Conservation (phyloP, 2,113 vertebrate genomes). For the Sinocyclocheilus rhinocerous region DNA sequence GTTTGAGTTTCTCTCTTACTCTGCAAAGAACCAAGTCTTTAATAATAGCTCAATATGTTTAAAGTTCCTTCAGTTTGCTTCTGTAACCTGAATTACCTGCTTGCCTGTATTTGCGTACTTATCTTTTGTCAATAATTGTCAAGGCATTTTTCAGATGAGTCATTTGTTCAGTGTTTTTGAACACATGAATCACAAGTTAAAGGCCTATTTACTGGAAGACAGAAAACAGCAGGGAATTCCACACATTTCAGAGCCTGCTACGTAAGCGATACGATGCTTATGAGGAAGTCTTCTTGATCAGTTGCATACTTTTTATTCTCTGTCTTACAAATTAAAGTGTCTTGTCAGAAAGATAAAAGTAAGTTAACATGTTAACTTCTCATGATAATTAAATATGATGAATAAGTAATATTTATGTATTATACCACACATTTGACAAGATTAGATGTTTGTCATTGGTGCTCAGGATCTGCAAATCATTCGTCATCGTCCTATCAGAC, state of each 20-base stretch:
- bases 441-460: too few species aligned
- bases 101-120: neutral
- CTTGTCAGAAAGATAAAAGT: neutral
- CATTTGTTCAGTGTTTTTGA: neutral
- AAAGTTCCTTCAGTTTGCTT: neutral
- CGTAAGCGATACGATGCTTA: too few species aligned
- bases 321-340: neutral
- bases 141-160: neutral
- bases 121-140: conserved; percentile 10
- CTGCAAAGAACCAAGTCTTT: neutral
- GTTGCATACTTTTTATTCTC: neutral
- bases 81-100: conserved; percentile 33
- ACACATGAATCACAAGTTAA: neutral
- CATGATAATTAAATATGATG: too few species aligned
- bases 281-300: neutral
- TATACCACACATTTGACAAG: too few species aligned
- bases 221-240: neutral
- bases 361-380: neutral
- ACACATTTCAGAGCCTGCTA: neutral
- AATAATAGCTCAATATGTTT: neutral
- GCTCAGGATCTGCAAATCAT: too few species aligned
- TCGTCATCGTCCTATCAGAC: too few species aligned
- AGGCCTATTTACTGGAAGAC: neutral
- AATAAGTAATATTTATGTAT: too few species aligned
- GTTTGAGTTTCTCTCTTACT: neutral